Evolutionary conservation across 2,113 vertebrate genomes (phyloP).

Genomic region (Heterochromis multidens): DNA sequence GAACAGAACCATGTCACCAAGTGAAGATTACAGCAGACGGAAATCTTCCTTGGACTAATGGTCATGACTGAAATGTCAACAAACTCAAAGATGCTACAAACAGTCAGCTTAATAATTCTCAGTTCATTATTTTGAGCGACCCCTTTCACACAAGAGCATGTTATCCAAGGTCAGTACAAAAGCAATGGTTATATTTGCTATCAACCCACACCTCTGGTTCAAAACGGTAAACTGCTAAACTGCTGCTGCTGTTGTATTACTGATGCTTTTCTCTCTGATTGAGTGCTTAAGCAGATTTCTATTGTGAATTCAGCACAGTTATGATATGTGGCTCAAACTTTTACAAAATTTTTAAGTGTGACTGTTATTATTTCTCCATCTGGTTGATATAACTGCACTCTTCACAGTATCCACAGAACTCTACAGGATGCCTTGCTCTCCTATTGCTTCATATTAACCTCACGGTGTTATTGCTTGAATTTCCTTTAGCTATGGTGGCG

Average conservation of each 20-base stretch:
- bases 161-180: not conserved
- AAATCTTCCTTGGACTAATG: not conserved
- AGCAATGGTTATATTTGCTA: not conserved
- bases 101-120: not conserved
- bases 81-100: not conserved
- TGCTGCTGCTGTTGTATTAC: not conserved
- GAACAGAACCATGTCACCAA: not conserved
- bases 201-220: not conserved
- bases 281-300: not conserved
- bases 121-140: not conserved
- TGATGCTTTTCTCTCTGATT: not conserved
- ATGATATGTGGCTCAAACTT: not conserved
- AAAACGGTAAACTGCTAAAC: not conserved
- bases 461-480: not conserved
- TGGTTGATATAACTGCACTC: not conserved
- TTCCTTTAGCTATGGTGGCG: not conserved
- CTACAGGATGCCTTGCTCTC: not conserved
- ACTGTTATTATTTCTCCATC: not conserved
- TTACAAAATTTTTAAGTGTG: not conserved
- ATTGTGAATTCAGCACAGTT: not conserved
- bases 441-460: not conserved
- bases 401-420: not conserved
- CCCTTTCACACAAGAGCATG: not conserved
- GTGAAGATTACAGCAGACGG: not conserved
- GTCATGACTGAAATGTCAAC: not conserved